Evolutionary conservation across 2,888 invertebrate species (phyloP).

Genomic region (Agrochola circellaris): DNA sequence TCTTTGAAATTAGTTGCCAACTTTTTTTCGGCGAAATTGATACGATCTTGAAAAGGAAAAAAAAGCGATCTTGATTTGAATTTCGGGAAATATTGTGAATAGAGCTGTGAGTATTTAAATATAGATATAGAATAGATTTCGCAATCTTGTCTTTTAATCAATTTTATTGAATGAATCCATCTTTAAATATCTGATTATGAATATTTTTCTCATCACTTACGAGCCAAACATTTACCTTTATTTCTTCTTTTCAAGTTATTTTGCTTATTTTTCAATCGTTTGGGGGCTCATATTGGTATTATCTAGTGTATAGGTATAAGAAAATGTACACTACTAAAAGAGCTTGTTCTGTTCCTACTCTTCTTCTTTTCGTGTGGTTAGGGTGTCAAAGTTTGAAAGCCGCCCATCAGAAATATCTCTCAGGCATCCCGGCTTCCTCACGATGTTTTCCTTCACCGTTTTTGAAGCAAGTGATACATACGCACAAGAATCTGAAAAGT

Average conservation of each 20-base stretch:
- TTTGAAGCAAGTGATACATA: too few relatives aligned
- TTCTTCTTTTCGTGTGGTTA: too few relatives aligned
- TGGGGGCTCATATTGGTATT: background rate
- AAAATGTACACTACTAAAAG: background rate
- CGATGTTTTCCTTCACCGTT: too few relatives aligned
- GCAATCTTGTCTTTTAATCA: constrained; percentile 31
- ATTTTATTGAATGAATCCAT: constrained; percentile 9
- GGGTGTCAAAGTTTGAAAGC: too few relatives aligned
- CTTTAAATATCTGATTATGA: background rate
- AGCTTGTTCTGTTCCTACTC: background rate
- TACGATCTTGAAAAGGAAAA: constrained; percentile 62
- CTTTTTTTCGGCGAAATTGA: constrained; percentile 60
- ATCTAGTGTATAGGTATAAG: too few relatives aligned
- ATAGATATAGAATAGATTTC: background rate
- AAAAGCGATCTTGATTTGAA: constrained; percentile 36
- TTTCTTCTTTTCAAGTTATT: background rate
- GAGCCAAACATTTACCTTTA: background rate
- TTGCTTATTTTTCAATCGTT: background rate
- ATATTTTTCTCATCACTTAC: background rate
- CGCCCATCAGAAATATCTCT: too few relatives aligned
- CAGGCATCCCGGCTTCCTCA: too few relatives aligned
- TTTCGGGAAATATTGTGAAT: constrained; percentile 35
- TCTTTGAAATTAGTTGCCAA: constrained; percentile 65
- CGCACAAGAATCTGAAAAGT: too few relatives aligned
- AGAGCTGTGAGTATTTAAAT: constrained; percentile 43